These are phyloP conservation scores for Porites evermanni DNA, from an alignment of 92 coral and sea anemone genomes.

Conservation along the genomic window DNA sequence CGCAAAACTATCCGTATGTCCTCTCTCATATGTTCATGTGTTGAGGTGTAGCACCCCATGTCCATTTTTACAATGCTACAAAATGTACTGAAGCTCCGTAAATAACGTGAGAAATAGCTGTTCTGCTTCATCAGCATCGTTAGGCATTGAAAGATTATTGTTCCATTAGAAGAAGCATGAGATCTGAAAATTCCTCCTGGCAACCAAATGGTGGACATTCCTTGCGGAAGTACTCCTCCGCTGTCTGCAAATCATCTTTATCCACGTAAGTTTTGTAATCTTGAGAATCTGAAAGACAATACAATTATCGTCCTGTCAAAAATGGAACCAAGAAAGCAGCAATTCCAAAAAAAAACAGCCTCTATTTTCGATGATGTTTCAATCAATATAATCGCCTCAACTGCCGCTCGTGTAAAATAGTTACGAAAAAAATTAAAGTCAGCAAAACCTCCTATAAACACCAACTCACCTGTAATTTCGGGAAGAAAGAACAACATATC, in stretches of 20 bases:
- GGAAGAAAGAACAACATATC: no score
- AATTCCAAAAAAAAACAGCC: no score
- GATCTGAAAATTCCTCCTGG: constrained; percentile 1
- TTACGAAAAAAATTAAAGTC: no score
- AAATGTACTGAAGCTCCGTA: background rate
- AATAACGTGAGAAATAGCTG: background rate
- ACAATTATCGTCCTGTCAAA: no score
- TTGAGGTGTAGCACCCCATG: background rate
- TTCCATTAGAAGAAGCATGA: background rate
- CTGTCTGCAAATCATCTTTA: background rate
- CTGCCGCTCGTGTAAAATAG: no score
- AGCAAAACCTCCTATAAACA: no score
- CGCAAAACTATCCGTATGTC: background rate
- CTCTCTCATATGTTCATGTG: background rate
- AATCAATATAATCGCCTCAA: no score
- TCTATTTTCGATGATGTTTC: no score
- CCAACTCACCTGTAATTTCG: no score
- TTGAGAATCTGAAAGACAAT: background rate
- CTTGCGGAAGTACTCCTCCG: background rate
- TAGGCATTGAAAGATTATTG: background rate
- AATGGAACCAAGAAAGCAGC: no score
- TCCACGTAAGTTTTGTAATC: background rate
- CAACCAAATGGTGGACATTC: background rate
- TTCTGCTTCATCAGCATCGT: background rate
- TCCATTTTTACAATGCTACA: background rate